Percentiles rank a stretch among this genome's conserved stretches.
Evolutionary conservation across 2,113 vertebrate genomes (phyloP).

Genomic region (Lanius collurio): DNA sequence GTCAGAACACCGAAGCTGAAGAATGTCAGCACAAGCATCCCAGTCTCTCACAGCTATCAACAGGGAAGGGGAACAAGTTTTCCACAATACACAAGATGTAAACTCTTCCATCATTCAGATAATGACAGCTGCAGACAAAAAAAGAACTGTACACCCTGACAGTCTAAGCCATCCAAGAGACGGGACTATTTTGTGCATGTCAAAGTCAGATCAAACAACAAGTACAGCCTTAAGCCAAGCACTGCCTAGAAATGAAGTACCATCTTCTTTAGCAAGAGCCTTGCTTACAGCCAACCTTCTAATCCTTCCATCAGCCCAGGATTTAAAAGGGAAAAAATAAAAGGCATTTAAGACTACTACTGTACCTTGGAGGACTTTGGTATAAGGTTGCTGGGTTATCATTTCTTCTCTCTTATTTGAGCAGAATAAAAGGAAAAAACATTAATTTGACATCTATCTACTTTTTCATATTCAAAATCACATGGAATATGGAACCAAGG

Average conservation of each 20-base stretch:
- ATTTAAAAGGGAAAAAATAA: not conserved
- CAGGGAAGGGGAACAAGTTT: not conserved
- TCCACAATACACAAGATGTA: not conserved
- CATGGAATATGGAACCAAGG: not conserved
- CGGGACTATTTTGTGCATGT: not conserved
- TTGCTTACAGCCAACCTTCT: not conserved
- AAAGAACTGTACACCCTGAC: not conserved
- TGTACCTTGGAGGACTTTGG: not conserved
- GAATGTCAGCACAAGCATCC: not conserved
- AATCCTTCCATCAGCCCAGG: not conserved
- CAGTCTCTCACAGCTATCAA: not conserved
- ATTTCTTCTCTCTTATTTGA: not conserved
- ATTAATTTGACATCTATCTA: not conserved
- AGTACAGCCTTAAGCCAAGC: not conserved
- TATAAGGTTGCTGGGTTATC: not conserved
- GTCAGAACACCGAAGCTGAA: not conserved
- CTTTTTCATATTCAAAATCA: not conserved
- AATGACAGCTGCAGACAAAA: conserved; percentile 42
- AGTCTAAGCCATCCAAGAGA: not conserved
- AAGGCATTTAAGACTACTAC: not conserved
- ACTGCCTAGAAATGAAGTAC: not conserved
- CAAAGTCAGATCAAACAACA: not conserved
- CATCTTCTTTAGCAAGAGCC: not conserved
- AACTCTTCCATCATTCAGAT: conserved; percentile 19
- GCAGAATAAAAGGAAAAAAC: not conserved